phyloP scores from a whole-genome alignment of 2,113 vertebrate genomes.

The Elanus axillaris region DNA sequence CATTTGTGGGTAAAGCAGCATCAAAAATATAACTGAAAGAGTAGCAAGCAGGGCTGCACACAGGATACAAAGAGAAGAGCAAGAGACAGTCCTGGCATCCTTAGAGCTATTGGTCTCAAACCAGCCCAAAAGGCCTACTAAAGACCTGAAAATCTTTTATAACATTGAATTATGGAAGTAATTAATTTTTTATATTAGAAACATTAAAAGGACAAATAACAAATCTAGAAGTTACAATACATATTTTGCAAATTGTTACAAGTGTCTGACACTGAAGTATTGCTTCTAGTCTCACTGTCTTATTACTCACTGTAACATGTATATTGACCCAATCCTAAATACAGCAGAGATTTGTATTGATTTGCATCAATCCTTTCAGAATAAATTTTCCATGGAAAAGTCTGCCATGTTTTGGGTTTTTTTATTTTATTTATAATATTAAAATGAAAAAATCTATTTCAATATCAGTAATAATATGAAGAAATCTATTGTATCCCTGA shows the following conservation, averaged over 20 bases:
- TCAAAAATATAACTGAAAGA: not conserved
- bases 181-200: not conserved
- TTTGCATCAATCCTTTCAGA: not conserved
- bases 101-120: not conserved
- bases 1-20: not conserved
- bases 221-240: not conserved
- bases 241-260: constrained; percentile 46
- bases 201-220: not conserved
- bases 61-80: not conserved
- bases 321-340: constrained; percentile 7
- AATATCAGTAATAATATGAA: not conserved
- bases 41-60: not conserved
- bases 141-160: not conserved
- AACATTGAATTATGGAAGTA: not conserved
- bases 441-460: not conserved
- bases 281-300: constrained; percentile 8
- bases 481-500: not conserved
- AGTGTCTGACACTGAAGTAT: not conserved
- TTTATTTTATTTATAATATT: not conserved
- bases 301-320: not conserved
- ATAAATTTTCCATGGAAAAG: not conserved
- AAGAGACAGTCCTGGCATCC: not conserved
- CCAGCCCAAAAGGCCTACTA: not conserved
- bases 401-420: not conserved
- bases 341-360: not conserved